phyloP scores from a whole-genome alignment of 2,797 vertebrate genomes.

The Geotria australis region DNA sequence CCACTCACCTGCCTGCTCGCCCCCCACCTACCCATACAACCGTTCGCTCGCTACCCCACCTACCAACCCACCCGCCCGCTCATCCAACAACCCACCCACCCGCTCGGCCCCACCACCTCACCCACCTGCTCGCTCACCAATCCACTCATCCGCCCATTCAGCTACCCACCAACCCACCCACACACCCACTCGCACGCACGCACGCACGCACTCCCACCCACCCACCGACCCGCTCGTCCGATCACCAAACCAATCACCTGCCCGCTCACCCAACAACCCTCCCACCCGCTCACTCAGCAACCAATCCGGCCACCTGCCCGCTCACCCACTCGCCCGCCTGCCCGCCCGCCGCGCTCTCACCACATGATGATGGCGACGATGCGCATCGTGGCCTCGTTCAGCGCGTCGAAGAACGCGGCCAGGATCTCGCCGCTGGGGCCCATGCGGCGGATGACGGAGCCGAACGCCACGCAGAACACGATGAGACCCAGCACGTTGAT shows the following conservation, averaged over 20 bases:
- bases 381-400: constrained; percentile 86
- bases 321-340: not conserved
- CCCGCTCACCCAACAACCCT: not conserved
- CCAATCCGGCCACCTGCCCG: not conserved
- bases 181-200: not conserved
- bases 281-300: not conserved
- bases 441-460: constrained; percentile 89
- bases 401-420: constrained; percentile 69
- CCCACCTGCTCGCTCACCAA: not conserved
- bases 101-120: too few relatives aligned
- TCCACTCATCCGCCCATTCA: not conserved
- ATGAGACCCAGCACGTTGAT: constrained; percentile 79
- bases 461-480: constrained; percentile 75
- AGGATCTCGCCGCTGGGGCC: constrained; percentile 70
- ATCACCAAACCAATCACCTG: not conserved
- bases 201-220: not conserved
- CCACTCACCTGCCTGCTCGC: too few relatives aligned
- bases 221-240: not conserved
- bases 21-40: too few relatives aligned
- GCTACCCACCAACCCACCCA: not conserved
- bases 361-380: constrained; percentile 93
- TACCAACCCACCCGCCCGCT: too few relatives aligned
- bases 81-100: too few relatives aligned
- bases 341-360: constrained; percentile 14
- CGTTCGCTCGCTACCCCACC: too few relatives aligned